These are phyloP conservation scores for Hestina assimilis DNA, from an alignment of 1,140 invertebrate genomes.

Conservation along the genomic window DNA sequence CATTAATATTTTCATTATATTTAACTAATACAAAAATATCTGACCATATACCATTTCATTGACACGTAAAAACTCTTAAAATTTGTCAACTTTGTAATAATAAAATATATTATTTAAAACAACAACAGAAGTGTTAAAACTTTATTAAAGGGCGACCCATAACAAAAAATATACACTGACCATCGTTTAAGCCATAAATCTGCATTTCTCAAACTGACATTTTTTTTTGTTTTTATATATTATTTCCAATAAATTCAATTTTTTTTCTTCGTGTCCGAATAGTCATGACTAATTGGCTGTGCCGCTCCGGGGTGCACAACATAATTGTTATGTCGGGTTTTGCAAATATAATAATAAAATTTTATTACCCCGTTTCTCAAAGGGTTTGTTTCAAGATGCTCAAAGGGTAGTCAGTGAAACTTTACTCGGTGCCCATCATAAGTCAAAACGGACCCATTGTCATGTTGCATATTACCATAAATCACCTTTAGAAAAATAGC, in stretches of 20 bases:
- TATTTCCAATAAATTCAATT: slow-evolving; percentile 43
- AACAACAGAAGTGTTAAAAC: slow-evolving; percentile 21
- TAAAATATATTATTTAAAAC: slow-evolving; percentile 4
- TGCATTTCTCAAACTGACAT: slow-evolving; percentile 46
- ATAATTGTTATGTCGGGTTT: slow-evolving; percentile 59
- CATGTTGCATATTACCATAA: slow-evolving; percentile 71
- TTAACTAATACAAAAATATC: neutral
- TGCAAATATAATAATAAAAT: slow-evolving; percentile 77
- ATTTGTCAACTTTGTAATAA: slow-evolving; percentile 2
- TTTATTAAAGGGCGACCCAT: slow-evolving; percentile 5
- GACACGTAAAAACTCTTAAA: too few relatives aligned
- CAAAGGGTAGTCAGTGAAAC: slow-evolving; percentile 68
- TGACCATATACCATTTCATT: too few relatives aligned
- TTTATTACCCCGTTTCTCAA: slow-evolving; percentile 74
- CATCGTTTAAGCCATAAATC: slow-evolving; percentile 44
- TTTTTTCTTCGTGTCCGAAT: slow-evolving; percentile 38
- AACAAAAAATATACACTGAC: slow-evolving; percentile 21
- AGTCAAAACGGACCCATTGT: slow-evolving; percentile 70
- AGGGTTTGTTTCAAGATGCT: slow-evolving; percentile 64
- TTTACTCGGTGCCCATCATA: slow-evolving; percentile 47
- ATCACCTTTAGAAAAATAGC: slow-evolving; percentile 60
- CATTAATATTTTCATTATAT: neutral
- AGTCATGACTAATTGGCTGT: slow-evolving; percentile 63
- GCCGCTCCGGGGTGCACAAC: slow-evolving; percentile 54
- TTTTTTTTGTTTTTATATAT: slow-evolving; percentile 57